These are phyloP conservation scores for Bimastos eiseni DNA, from an alignment of 2,888 invertebrate species.

Conservation along the genomic window DNA sequence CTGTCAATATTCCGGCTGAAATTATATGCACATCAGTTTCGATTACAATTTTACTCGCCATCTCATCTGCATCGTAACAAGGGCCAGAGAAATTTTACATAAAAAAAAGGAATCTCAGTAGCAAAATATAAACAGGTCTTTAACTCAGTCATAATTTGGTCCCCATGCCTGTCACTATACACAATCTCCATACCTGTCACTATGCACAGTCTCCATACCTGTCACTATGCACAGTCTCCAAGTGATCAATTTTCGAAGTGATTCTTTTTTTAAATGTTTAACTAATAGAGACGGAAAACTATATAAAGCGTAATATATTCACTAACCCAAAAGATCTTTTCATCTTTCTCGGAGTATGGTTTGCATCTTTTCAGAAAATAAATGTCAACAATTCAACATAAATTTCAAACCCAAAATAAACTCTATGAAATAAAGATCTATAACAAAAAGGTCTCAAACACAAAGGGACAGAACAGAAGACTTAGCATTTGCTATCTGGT, in stretches of 20 bases:
- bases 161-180: no score
- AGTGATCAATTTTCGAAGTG: background rate
- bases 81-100: background rate
- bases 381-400: background rate
- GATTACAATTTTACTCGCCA: background rate
- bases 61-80: background rate
- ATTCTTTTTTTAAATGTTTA: background rate
- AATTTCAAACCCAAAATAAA: background rate
- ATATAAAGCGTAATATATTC: background rate
- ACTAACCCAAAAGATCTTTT: conserved; percentile 6
- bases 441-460: background rate
- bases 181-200: no score
- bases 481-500: background rate
- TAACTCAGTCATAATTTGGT: no score
- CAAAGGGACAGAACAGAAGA: background rate
- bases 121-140: background rate
- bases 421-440: background rate
- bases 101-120: background rate
- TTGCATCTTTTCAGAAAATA: background rate
- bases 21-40: background rate
- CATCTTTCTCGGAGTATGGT: background rate
- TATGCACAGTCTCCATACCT: background rate
- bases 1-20: background rate
- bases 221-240: background rate
- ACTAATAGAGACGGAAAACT: background rate